Conservation (phyloP, 2,113 vertebrate genomes). For the Cardinalis cardinalis region DNA sequence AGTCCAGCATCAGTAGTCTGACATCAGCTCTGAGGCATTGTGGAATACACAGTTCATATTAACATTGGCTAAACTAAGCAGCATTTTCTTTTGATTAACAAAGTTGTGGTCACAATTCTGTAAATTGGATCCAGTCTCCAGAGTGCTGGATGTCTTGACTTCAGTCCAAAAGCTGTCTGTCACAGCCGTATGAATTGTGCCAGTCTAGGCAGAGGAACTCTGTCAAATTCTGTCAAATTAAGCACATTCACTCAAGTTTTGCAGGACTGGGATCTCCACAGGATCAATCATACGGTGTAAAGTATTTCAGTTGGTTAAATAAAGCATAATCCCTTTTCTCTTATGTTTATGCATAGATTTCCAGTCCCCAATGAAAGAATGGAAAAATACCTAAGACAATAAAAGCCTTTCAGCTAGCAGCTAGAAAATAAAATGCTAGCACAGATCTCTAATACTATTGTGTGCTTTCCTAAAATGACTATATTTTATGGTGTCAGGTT, state of each 20-base stretch:
- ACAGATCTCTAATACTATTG: background rate
- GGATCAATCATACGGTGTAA: background rate
- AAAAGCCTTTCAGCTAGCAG: background rate
- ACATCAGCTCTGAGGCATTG: background rate
- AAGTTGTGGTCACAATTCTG: background rate
- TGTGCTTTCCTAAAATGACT: background rate
- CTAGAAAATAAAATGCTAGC: background rate
- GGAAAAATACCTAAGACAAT: background rate
- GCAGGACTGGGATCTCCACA: background rate
- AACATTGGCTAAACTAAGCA: background rate
- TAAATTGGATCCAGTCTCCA: background rate
- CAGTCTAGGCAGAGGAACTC: background rate
- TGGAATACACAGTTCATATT: background rate
- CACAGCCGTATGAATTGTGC: background rate
- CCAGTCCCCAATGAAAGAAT: background rate
- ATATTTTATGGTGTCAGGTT: background rate
- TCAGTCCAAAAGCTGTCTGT: background rate
- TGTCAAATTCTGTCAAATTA: background rate
- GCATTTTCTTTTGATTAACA: background rate
- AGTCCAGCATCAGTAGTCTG: background rate
- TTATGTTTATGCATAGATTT: background rate
- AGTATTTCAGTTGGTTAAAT: background rate
- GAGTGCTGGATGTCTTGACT: background rate
- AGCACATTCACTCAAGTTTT: background rate
- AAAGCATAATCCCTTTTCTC: background rate